These are phyloP conservation scores for Leptobrachium ailaonicum DNA, from an alignment of 2,113 vertebrate species.

Conservation along the genomic window DNA sequence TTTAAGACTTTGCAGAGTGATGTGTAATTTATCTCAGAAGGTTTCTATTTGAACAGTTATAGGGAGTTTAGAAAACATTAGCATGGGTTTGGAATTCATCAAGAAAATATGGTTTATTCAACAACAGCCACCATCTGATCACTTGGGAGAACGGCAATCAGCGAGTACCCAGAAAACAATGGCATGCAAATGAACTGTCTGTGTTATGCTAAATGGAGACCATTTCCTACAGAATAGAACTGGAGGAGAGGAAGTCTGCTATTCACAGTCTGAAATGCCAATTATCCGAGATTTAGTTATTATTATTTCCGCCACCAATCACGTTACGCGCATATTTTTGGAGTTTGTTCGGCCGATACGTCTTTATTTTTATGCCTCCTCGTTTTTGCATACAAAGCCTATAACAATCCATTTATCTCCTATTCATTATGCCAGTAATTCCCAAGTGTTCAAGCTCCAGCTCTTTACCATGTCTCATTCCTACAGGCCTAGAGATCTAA, in stretches of 20 bases:
- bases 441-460: not conserved
- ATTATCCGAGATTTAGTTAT: conserved; percentile 31
- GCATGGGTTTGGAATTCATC: conserved; percentile 56
- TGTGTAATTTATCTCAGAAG: conserved; percentile 70
- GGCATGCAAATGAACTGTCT: conserved; percentile 42
- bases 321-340: not conserved
- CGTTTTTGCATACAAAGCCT: not conserved
- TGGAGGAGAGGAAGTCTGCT: conserved; percentile 33
- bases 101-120: conserved; percentile 45
- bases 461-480: not conserved
- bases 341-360: not conserved
- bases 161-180: conserved; percentile 41
- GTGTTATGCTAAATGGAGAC: conserved; percentile 38
- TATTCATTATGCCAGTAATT: not conserved
- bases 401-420: not conserved
- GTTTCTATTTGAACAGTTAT: conserved; percentile 72
- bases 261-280: conserved; percentile 34
- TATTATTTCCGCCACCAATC: conserved; percentile 27
- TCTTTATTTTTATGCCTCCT: not conserved
- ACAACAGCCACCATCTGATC: conserved; percentile 39
- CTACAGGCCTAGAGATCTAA: not conserved
- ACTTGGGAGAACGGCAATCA: conserved; percentile 40
- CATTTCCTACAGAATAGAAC: conserved; percentile 29
- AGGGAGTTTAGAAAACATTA: conserved; percentile 67
- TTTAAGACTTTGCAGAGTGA: conserved; percentile 72